Base-by-base conservation (phyloP, 2,113 vertebrate genomes). In the Pygoscelis adeliae region DNA sequence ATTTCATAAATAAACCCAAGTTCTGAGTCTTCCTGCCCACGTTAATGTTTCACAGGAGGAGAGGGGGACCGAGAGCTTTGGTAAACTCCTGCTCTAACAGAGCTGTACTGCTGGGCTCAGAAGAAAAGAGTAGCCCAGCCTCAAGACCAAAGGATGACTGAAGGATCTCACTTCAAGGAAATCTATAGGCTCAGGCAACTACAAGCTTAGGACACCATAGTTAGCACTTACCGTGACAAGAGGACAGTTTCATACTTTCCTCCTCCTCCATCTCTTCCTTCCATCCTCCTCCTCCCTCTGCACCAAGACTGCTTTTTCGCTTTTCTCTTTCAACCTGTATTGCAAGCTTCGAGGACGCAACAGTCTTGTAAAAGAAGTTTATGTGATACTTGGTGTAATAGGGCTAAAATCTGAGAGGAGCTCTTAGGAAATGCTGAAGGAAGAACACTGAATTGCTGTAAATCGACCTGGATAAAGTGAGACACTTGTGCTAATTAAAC, bases 41-140 rank as follows among this genome's bases (percentile, higher is more conserved):
- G 0, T 30, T 17, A 5, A 1, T 21, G 26, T n/a, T 65, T 38
- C 23, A 22, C 27, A 55, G 55, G 53, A 69, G 46, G 14, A 53
- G 46, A 42, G 15, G 4, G 9, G 7, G 46, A 20, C 13, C 0
- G 0, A 61, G 34, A 49, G 38, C 30, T 93, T 38, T 27, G 53
- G 26, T 10, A 19, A 84, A 55, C 5, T 44, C n/a, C 10, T 40
- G 72, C 87, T 79, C 34, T 40, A 15, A 21, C 7, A 53, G 34
- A 61, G 56, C 5, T 10, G 27, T 19, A 36, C 26, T 1, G 3
- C 56, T 65, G 65, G 30, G 79, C 70, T 83, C 23, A 36, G 55
- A n/a, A 5, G 4, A 29, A 8, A 2, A 3, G 13, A 65, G 62
- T 0, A 30, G 58, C 20, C 16, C 61, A 67, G 30, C 15, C 30